Base-by-base conservation (phyloP, 2,113 vertebrate genomes). In the Hippocampus zosterae region DNA sequence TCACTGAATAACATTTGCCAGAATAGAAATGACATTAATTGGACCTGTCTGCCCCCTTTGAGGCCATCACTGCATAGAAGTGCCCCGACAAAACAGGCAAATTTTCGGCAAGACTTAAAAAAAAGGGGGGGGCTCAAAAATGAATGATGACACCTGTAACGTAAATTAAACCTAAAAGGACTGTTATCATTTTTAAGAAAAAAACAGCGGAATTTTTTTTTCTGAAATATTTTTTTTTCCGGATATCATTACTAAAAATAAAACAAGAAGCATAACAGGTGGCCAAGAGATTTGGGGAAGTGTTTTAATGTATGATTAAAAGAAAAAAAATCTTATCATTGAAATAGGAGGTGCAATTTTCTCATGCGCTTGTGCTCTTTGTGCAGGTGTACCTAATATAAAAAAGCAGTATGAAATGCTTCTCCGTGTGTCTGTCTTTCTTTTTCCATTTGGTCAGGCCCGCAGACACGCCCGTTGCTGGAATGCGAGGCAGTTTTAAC, bases 401-500 rank as follows among this genome's bases (percentile, higher is more conserved):
- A 10, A 53, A 7, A 53, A 40, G 3, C 33, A 5, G 9, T 6
- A 5, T 41, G 60, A 83, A 69, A 72, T 56, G 68, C 84, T 84
- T 67, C 15, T 76, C 68, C 76, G 72, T 81, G 75, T 79, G 69
- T 74, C 67, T 87, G 75, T 73, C 52, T 79, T 80, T 84, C 76
- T 48, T 77, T 71, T 75, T n/a, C 60, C 37, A 67, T 80, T 77
- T 73, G 64, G 72, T 88, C 81, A 85, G 79, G 80, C 75, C 33
- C 61, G 83, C 82, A 74, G 87, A 88, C 87, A 89, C 90, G 89
- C 92, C 91, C 87, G 77, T 87, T 84, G 82, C 79, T 81, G 76
- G 88, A 92, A 91, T 92, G 83, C 89, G 67, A 67, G 40, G 85
- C 78, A 85, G 88, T 85, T 88, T 85, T 77, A 84, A 82, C 70